Evolutionary conservation across 64 coral and sea anemone species (phyloP), one percentile per base, ranked within the genome.

Genomic region (Stylophora pistillata): DNA sequence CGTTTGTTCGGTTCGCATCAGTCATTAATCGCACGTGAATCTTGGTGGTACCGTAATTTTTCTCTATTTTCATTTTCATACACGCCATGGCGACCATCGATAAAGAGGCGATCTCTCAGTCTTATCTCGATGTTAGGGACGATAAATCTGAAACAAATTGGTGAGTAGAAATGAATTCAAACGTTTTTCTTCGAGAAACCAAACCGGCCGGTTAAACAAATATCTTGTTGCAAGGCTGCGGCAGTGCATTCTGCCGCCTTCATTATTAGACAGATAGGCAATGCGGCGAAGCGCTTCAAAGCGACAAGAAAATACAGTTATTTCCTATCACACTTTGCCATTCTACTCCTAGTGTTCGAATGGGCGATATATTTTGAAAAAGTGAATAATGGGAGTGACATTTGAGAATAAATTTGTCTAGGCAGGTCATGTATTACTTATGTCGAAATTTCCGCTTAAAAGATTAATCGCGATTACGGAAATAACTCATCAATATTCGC

Each of bases 81-180:
- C 23, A 23, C 17, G 52, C 32, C 64, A 90, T 90, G 89, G 89
- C 72, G 14, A 31, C 56, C 1, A 65, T 75, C 54, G 89, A 94
- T 58, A 76, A 70, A 72, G 92, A 89, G 0, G 79, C 79, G 12
- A 68, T 94, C 18, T 17, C 21, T 11, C 28, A 83, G 15, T 86
- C 92, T 69, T 94, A 89, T 34, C 86, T 83, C 26, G 79, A 70
- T n/a, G 92, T 94, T n/a, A 41, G 92, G 53, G 79, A 89, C 54
- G 92, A 94, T 23, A 84, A 88, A 69, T 31, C 15, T 14, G 71
- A 81, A 13, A 73, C 78, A 26, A 77, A 56, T 7, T 94, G 92
- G 92, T 93, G 73, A 93, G 84, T 41, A 29, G 52, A 56, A 55
- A 30, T 37, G 1, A 56, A 70, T 55, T 14, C 70, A 15, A 9